Percentiles rank a stretch among this genome's conserved stretches.
These are phyloP conservation scores for Chalcis sispes DNA, from an alignment of 2,888 invertebrate species.

Conservation along the genomic window DNA sequence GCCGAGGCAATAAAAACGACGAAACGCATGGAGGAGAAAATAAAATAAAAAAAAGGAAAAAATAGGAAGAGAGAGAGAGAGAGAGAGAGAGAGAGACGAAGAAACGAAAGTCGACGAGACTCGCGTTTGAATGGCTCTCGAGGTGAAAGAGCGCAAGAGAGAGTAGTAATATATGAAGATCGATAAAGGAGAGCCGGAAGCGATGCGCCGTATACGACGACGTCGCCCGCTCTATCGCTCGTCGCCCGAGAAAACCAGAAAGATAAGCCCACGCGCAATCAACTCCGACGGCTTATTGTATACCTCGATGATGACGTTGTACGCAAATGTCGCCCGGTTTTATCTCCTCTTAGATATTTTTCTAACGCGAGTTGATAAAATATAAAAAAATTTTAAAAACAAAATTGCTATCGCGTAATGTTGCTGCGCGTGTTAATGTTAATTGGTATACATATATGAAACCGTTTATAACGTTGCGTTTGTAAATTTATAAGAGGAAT, in stretches of 20 bases:
- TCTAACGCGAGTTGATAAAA: too few species aligned
- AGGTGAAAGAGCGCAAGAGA: neutral
- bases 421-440: too few species aligned
- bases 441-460: too few species aligned
- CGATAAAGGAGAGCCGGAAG: conserved; percentile 15
- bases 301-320: neutral
- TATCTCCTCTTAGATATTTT: neutral
- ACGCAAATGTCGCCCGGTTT: neutral
- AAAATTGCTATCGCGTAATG: too few species aligned
- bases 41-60: neutral
- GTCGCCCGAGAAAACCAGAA: neutral
- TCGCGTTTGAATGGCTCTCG: conserved; percentile 25
- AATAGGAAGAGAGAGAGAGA: neutral
- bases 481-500: too few species aligned
- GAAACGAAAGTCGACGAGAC: neutral
- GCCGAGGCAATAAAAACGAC: conserved; percentile 9
- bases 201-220: neutral
- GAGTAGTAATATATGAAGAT: conserved; percentile 41
- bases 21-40: neutral
- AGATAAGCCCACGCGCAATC: conserved; percentile 18
- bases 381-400: too few species aligned
- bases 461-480: too few species aligned
- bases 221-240: neutral
- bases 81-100: neutral
- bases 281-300: too few species aligned